phyloP scores from a whole-genome alignment of 2,888 invertebrate genomes.

The Meloe dianella region DNA sequence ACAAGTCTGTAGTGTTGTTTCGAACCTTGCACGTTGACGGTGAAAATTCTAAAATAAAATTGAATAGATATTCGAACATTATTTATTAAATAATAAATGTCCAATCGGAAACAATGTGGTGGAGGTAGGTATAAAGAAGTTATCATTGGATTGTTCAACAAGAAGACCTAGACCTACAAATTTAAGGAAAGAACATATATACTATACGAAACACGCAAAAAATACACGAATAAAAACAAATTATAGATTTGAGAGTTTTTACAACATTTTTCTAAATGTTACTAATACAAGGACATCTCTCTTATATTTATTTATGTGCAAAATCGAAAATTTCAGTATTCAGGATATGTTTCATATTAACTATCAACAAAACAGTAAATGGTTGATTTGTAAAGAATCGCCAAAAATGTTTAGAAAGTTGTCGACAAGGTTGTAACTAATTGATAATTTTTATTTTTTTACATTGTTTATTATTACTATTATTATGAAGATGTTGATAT shows the following conservation, averaged over 20 bases:
- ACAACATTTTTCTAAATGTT: conserved; percentile 19
- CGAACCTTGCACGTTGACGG: conserved; percentile 14
- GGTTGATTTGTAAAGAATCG: background rate
- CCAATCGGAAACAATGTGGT: conserved; percentile 14
- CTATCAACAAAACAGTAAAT: background rate
- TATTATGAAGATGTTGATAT: background rate
- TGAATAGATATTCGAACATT: conserved; percentile 27
- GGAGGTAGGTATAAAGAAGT: conserved; percentile 50
- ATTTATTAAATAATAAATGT: conserved; percentile 23
- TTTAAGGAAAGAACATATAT: conserved; percentile 13
- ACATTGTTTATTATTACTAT: background rate
- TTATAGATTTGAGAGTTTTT: too few species aligned
- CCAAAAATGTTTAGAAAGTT: conserved; percentile 10
- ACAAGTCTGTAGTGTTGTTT: conserved; percentile 24
- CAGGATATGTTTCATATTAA: background rate
- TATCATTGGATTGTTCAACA: conserved; percentile 46
- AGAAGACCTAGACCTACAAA: conserved; percentile 48
- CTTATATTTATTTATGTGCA: background rate
- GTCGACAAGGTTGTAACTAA: background rate
- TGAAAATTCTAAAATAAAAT: conserved; percentile 31
- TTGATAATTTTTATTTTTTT: background rate
- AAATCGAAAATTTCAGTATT: background rate
- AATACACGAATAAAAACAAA: background rate
- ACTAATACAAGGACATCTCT: conserved; percentile 27
- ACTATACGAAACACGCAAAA: conserved; percentile 13